These are phyloP conservation scores for Coregonus suidteri DNA, from an alignment of 2,797 vertebrate genomes.

Conservation along the genomic window DNA sequence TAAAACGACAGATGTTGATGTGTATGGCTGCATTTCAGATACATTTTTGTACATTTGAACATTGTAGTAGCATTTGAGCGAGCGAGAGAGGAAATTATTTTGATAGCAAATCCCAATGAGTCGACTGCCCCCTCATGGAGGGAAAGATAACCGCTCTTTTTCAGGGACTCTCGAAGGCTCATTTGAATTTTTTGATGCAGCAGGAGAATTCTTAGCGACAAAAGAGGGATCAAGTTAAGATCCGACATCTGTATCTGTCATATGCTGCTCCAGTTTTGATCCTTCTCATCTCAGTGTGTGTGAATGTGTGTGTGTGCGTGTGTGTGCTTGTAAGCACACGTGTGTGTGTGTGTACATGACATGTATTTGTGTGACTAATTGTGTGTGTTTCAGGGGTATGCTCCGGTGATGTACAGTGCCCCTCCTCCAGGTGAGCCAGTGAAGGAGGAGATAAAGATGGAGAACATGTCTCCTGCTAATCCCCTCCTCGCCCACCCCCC, in stretches of 20 bases:
- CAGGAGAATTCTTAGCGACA: no score
- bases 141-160: not conserved
- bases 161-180: no score
- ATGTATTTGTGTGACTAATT: not conserved
- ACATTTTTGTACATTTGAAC: no score
- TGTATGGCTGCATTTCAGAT: no score
- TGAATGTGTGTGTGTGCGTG: not conserved
- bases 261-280: not conserved
- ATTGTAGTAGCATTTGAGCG: no score
- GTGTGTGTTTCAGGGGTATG: conserved; percentile 52
- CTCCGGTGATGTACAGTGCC: conserved; percentile 57
- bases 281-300: not conserved
- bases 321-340: no score
- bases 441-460: conserved; percentile 34
- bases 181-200: no score
- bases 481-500: conserved; percentile 41
- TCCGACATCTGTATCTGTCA: no score
- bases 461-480: conserved; percentile 43
- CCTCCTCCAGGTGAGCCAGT: conserved; percentile 23
- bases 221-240: no score
- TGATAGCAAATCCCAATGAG: no score
- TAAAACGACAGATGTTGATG: no score
- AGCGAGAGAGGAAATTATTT: no score
- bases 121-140: not conserved
- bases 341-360: not conserved